A percentile compares a stretch with the other conserved stretches of the same genome.
phyloP scores from a whole-genome alignment of 2,888 invertebrate genomes.

The Congeria kusceri region DNA sequence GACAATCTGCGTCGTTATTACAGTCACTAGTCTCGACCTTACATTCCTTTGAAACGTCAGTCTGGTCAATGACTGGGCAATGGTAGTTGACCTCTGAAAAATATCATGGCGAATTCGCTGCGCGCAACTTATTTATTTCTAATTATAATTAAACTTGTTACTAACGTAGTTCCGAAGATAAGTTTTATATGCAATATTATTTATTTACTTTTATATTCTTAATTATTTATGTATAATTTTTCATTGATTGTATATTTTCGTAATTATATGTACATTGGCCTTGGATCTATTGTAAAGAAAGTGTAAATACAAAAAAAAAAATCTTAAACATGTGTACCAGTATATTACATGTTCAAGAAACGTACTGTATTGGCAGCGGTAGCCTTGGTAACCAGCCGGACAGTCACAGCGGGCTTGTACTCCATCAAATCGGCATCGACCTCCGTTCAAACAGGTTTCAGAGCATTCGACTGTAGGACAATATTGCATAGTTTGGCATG shows the following conservation, averaged over 20 bases:
- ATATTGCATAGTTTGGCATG: not conserved
- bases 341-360: not conserved
- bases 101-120: no score
- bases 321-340: no score
- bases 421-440: slow-evolving; percentile 44
- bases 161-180: no score
- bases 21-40: slow-evolving; percentile 21
- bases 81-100: slow-evolving; percentile 27
- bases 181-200: no score
- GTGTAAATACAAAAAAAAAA: no score
- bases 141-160: no score
- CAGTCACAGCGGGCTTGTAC: slow-evolving; percentile 46
- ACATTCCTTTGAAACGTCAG: slow-evolving; percentile 17
- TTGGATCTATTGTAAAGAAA: no score
- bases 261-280: no score
- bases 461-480: slow-evolving; percentile 33
- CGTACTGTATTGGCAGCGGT: slow-evolving; percentile 48
- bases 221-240: no score
- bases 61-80: slow-evolving; percentile 18
- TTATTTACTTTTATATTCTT: no score
- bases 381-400: slow-evolving; percentile 38
- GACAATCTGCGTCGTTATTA: not conserved
- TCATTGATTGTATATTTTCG: no score
- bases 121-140: no score
- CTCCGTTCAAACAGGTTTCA: slow-evolving; percentile 42